Percentiles rank a stretch among this genome's conserved stretches.
Conservation (phyloP, 2,797 vertebrate species). For the Takifugu rubripes region DNA sequence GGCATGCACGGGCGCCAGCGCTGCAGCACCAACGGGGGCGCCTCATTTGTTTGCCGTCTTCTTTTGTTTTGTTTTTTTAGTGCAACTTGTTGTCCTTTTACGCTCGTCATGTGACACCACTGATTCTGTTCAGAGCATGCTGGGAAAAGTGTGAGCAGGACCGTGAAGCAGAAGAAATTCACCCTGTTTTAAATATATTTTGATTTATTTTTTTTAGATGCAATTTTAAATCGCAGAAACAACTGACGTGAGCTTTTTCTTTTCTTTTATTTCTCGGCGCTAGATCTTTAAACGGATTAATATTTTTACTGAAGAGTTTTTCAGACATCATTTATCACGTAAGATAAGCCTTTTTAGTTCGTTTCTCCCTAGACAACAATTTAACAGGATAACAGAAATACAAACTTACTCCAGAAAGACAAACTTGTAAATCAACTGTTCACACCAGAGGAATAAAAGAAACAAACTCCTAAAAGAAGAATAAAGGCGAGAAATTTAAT, state of each 20-base stretch:
- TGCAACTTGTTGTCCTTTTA: conserved; percentile 41
- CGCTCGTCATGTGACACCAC: conserved; percentile 23
- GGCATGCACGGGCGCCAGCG: conserved; percentile 30
- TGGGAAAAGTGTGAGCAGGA: conserved; percentile 19
- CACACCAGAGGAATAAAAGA: not conserved
- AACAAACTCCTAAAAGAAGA: not conserved
- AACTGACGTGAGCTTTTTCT: too few relatives aligned
- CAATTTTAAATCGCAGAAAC: too few relatives aligned
- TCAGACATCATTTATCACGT: conserved; percentile 1
- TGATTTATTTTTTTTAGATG: too few relatives aligned
- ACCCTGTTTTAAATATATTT: too few relatives aligned
- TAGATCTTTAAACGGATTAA: too few relatives aligned
- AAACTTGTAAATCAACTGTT: conserved; percentile 3
- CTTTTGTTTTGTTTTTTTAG: conserved; percentile 38
- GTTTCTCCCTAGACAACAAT: conserved; percentile 6
- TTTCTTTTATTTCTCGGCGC: too few relatives aligned
- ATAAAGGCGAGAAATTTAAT: conserved; percentile 10
- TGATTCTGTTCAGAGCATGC: conserved; percentile 26
- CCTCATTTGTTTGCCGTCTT: conserved; percentile 33
- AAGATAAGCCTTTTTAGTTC: too few relatives aligned
- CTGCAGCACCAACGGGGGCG: conserved; percentile 36
- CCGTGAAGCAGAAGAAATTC: too few relatives aligned
- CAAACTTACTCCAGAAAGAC: too few relatives aligned
- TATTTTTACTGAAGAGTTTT: conserved; percentile 8
- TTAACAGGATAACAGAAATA: conserved; percentile 1